Evolutionary conservation across 2,888 invertebrate species (phyloP).

Genomic region (Melinaea menophilus): DNA sequence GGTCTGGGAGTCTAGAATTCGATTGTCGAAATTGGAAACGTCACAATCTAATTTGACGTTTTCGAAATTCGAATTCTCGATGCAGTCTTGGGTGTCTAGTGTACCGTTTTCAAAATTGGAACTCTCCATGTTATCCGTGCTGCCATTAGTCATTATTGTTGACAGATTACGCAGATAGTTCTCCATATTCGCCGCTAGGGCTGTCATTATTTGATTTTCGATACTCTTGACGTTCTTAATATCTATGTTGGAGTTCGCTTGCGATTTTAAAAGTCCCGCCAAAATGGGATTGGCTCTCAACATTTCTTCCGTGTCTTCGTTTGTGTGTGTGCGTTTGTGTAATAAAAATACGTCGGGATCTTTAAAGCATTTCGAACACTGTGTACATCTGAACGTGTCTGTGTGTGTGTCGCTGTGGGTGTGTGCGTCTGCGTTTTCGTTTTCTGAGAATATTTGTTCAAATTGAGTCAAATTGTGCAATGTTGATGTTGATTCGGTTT

Average conservation of each 20-base stretch:
- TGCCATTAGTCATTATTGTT: constrained; percentile 36
- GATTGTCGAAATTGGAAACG: constrained; percentile 17
- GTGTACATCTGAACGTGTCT: constrained; percentile 51
- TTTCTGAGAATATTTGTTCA: constrained; percentile 18
- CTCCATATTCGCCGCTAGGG: constrained; percentile 57
- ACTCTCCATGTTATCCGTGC: constrained; percentile 21
- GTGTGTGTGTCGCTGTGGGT: constrained; percentile 18
- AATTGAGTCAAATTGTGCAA: constrained; percentile 22
- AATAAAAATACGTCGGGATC: constrained; percentile 65
- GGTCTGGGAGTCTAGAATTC: constrained; percentile 19
- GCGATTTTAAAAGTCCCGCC: constrained; percentile 54
- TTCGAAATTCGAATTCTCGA: constrained; percentile 20
- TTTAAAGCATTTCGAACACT: constrained; percentile 68
- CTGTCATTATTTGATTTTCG: constrained; percentile 59
- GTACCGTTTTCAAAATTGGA: constrained; percentile 18
- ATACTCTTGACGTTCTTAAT: constrained; percentile 43
- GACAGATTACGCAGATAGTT: constrained; percentile 53
- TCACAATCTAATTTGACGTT: constrained; percentile 20
- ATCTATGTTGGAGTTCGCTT: constrained; percentile 40
- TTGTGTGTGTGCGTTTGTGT: constrained; percentile 54
- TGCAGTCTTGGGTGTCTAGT: constrained; percentile 19
- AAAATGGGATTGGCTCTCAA: constrained; percentile 63
- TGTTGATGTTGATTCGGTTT: constrained; percentile 25
- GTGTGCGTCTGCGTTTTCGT: constrained; percentile 13
- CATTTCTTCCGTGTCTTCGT: constrained; percentile 51